Conservation (phyloP, 2,113 vertebrate species). For the Limnothrissa miodon region DNA sequence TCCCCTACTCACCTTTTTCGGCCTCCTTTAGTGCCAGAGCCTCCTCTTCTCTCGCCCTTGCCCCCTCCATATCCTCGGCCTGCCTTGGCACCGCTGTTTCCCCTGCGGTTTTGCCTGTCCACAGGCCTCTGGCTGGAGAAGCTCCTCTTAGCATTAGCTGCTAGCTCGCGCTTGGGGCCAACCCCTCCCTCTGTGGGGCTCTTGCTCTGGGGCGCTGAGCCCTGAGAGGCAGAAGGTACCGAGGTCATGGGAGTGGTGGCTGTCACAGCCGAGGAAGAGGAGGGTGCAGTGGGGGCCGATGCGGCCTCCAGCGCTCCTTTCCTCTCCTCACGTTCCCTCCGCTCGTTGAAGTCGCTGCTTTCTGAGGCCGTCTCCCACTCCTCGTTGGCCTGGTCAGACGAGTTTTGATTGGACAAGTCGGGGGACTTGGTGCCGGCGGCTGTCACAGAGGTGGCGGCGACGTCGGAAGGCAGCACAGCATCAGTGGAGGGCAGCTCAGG, state of each 20-base stretch:
- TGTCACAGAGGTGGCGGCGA: conserved; percentile 49
- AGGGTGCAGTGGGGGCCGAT: conserved; percentile 49
- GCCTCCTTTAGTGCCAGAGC: conserved; percentile 79
- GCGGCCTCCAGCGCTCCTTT: conserved; percentile 76
- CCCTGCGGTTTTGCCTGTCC: conserved; percentile 89
- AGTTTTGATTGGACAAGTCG: conserved; percentile 97
- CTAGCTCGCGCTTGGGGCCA: conserved; percentile 75
- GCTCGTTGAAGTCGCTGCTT: conserved; percentile 98
- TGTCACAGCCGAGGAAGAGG: conserved; percentile 43
- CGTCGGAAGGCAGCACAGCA: conserved; percentile 36
- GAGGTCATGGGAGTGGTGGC: conserved; percentile 53
- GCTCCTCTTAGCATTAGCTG: conserved; percentile 83
- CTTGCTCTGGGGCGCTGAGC: conserved; percentile 73
- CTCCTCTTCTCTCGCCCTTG: conserved; percentile 86
- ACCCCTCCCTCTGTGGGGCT: conserved; percentile 69
- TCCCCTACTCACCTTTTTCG: conserved; percentile 88
- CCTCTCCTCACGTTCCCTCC: conserved; percentile 91
- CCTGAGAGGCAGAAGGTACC: conserved; percentile 49
- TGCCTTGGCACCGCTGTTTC: conserved; percentile 84
- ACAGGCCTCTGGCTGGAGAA: conserved; percentile 93
- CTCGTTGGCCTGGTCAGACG: conserved; percentile 98
- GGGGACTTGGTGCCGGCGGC: conserved; percentile 90
- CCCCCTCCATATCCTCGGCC: conserved; percentile 87
- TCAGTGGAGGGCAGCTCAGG: conserved; percentile 35
- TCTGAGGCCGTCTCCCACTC: conserved; percentile 99